Evolutionary conservation across 2,888 invertebrate species (phyloP).

Genomic region (Palloptera scutellata): DNA sequence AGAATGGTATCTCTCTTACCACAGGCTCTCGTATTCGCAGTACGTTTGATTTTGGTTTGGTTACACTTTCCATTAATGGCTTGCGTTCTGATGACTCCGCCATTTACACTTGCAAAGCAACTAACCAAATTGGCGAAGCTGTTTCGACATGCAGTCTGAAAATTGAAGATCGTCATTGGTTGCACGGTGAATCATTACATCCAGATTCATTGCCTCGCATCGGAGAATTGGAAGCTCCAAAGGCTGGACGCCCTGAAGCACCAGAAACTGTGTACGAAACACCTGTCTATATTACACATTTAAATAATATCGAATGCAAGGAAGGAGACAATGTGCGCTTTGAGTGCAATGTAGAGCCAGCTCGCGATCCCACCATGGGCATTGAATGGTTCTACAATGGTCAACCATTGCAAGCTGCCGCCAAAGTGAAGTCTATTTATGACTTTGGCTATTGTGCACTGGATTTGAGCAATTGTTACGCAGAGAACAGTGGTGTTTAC

Average conservation of each 20-base stretch:
- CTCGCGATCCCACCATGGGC: conserved; percentile 87
- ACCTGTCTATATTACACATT: conserved; percentile 88
- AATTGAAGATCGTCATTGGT: conserved; percentile 88
- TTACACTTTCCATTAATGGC: conserved; percentile 88
- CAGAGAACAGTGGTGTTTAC: conserved; percentile 92
- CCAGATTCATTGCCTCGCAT: conserved; percentile 89
- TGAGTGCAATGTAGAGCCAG: conserved; percentile 91
- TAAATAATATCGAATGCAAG: conserved; percentile 87
- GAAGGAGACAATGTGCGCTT: conserved; percentile 91
- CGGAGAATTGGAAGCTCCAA: conserved; percentile 84
- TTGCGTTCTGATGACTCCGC: conserved; percentile 91
- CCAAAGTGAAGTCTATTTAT: conserved; percentile 90
- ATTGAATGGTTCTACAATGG: conserved; percentile 97
- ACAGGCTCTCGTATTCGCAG: conserved; percentile 91
- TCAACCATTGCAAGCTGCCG: conserved; percentile 84
- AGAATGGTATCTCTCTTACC: conserved; percentile 85
- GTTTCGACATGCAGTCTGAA: conserved; percentile 91
- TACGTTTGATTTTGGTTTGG: conserved; percentile 96
- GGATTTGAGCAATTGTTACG: conserved; percentile 86
- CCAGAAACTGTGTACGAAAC: conserved; percentile 83
- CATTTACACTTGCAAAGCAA: conserved; percentile 94
- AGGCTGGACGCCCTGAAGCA: conserved; percentile 71
- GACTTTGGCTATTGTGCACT: conserved; percentile 97
- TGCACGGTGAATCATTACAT: conserved; percentile 85
- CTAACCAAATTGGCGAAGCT: conserved; percentile 92